These are phyloP conservation scores for Sander vitreus DNA, from an alignment of 2,113 vertebrate species.

Conservation along the genomic window DNA sequence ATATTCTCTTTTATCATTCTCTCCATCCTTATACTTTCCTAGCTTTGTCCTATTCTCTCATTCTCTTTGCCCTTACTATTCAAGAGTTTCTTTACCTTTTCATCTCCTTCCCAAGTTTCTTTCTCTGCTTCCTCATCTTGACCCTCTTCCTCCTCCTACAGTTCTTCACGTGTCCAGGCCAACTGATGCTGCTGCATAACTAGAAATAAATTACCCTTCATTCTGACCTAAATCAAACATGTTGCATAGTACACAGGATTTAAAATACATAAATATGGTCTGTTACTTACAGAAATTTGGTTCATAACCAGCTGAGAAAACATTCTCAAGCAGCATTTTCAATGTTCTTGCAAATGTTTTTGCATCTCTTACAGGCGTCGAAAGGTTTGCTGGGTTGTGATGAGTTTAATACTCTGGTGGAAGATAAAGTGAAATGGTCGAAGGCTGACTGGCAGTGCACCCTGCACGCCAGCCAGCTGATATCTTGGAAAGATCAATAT, in stretches of 20 bases:
- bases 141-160: conserved; percentile 10
- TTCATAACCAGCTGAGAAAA: not conserved
- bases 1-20: conserved; percentile 59
- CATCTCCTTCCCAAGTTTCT: conserved; percentile 55
- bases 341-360: conserved; percentile 23
- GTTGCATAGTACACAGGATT: conserved; percentile 9
- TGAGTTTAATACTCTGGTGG: conserved; percentile 49
- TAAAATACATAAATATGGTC: conserved; percentile 7
- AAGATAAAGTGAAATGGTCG: conserved; percentile 58
- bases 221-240: conserved; percentile 53
- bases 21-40: conserved; percentile 49
- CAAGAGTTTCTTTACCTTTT: conserved; percentile 55
- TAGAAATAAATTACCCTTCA: conserved; percentile 53
- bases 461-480: conserved; percentile 41
- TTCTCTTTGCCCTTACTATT: conserved; percentile 56
- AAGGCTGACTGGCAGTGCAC: conserved; percentile 49
- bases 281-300: not conserved
- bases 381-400: conserved; percentile 30
- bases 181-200: conserved; percentile 31
- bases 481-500: conserved; percentile 66
- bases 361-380: conserved; percentile 1
- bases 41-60: conserved; percentile 58
- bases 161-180: conserved; percentile 17
- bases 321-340: not conserved
- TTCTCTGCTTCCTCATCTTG: conserved; percentile 59